These are phyloP conservation scores for Ruditapes philippinarum DNA, from an alignment of 1,140 invertebrate species.

Conservation along the genomic window DNA sequence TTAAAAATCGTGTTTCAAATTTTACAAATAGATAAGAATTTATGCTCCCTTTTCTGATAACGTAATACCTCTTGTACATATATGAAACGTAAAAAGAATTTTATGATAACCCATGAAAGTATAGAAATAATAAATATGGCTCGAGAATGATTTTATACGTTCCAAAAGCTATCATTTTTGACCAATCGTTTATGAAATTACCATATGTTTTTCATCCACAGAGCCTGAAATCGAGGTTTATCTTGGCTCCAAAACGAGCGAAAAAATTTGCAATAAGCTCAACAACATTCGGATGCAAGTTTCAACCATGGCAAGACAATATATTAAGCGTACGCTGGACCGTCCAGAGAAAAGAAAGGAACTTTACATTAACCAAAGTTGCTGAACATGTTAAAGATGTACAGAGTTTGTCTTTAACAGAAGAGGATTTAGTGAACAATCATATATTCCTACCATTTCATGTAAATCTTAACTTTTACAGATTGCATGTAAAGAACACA, in stretches of 20 bases:
- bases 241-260: background rate
- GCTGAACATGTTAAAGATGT: background rate
- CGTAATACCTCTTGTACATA: too few relatives aligned
- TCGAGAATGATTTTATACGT: too few relatives aligned
- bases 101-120: too few relatives aligned
- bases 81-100: too few relatives aligned
- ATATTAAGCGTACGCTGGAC: background rate
- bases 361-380: background rate
- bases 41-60: too few relatives aligned
- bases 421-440: background rate
- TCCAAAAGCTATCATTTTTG: too few relatives aligned
- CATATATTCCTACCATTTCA: background rate
- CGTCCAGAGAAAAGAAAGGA: background rate
- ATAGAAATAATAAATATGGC: too few relatives aligned
- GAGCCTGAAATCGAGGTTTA: background rate
- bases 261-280: background rate
- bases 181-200: background rate
- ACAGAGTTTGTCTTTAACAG: background rate
- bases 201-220: too few relatives aligned
- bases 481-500: too few relatives aligned
- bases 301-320: background rate
- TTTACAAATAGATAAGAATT: too few relatives aligned
- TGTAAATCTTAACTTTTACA: slow-evolving; percentile 3
- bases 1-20: too few relatives aligned
- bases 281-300: background rate